phyloP scores from a whole-genome alignment of 1,140 invertebrate species.

The Drosophila elegans region DNA sequence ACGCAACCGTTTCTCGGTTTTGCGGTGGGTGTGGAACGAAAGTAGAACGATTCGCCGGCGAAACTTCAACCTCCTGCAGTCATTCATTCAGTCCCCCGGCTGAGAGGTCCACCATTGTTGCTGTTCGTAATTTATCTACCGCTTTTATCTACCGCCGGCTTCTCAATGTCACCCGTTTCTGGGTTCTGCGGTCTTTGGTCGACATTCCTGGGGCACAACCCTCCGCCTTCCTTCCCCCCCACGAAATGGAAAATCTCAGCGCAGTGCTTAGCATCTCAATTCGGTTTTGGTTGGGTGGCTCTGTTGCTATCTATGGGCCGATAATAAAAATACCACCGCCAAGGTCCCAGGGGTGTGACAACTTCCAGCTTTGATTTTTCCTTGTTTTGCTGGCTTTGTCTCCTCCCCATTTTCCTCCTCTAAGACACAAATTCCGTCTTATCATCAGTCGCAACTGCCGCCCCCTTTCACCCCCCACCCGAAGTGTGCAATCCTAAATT shows the following conservation, averaged over 20 bases:
- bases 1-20: conserved; percentile 45
- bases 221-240: not conserved
- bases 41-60: conserved; percentile 28
- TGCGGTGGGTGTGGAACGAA: conserved; percentile 23
- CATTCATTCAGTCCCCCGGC: conserved; percentile 30
- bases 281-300: conserved; percentile 38
- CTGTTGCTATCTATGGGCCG: conserved; percentile 47
- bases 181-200: conserved; percentile 11
- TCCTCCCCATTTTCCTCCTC: not conserved
- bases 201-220: conserved; percentile 28
- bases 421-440: conserved; percentile 21
- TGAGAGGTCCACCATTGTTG: conserved; percentile 57
- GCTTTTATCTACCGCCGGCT: conserved; percentile 51
- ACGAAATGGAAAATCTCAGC: conserved; percentile 41
- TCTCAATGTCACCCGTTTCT: conserved; percentile 38
- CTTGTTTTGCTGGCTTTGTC: conserved; percentile 18
- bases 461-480: conserved; percentile 1
- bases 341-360: conserved; percentile 65
- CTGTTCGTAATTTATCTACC: conserved; percentile 67
- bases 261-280: conserved; percentile 73
- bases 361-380: conserved; percentile 68
- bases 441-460: conserved; percentile 38
- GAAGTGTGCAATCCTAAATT: conserved; percentile 53
- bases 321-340: conserved; percentile 67
- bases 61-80: conserved; percentile 67